phyloP scores from a whole-genome alignment of 1,140 invertebrate species.

The Heliconius himera region DNA sequence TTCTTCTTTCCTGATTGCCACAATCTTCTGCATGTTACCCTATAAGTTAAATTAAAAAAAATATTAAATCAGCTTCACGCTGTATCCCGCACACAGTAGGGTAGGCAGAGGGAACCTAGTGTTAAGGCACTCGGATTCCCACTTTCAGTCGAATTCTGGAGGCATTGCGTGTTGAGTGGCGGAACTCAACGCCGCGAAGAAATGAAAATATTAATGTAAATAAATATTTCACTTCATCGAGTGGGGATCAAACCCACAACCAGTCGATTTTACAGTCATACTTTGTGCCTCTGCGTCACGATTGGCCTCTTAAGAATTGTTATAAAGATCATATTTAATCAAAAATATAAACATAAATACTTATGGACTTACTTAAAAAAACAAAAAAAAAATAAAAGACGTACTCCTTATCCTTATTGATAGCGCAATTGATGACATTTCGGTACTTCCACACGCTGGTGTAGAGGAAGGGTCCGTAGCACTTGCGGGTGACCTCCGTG shows the following conservation, averaged over 20 bases:
- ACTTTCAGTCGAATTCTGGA: too few species aligned
- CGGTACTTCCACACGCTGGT: conserved; percentile 59
- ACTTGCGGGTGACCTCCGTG: conserved; percentile 48
- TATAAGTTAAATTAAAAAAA: conserved; percentile 16
- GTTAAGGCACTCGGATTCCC: too few species aligned
- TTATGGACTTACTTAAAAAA: neutral
- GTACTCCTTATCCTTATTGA: conserved; percentile 56
- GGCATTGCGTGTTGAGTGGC: too few species aligned
- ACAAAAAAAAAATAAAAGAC: conserved; percentile 8
- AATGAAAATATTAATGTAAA: too few species aligned
- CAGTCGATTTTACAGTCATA: too few species aligned
- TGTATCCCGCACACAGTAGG: too few species aligned
- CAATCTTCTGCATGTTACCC: conserved; percentile 48
- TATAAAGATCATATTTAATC: neutral
- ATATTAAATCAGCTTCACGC: neutral
- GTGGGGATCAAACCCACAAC: too few species aligned
- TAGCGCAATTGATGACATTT: conserved; percentile 56
- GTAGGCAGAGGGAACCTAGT: too few species aligned
- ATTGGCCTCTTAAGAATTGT: too few species aligned
- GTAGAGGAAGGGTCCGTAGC: conserved; percentile 60
- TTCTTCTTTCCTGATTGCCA: conserved; percentile 45
- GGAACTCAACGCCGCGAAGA: too few species aligned
- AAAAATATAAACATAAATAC: conserved; percentile 3
- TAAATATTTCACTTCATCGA: too few species aligned
- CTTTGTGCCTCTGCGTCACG: too few species aligned